Base-by-base conservation (phyloP, 2,888 invertebrate species). In the Melipona beecheii region DNA sequence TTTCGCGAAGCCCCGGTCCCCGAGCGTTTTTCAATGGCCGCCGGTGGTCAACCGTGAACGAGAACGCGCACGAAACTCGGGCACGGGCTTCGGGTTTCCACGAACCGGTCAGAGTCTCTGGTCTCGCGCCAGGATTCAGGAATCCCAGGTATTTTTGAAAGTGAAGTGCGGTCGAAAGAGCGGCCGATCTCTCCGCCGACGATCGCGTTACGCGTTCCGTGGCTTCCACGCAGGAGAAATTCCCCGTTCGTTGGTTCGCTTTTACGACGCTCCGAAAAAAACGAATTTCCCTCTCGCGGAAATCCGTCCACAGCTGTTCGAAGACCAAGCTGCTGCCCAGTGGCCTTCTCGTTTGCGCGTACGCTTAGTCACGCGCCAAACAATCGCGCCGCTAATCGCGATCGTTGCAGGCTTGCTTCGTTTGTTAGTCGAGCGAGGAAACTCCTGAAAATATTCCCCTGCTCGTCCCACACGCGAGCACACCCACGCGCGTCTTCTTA, bases 101-200 rank as follows among this genome's bases (percentile, higher is more conserved):
- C 17, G n/a, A 36, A 36, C n/a, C n/a, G 43, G n/a, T 31, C 31
- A 56, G 58, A 72, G 43, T 71, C 78, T 5, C 49, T 49, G 62
- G 68, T 56, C 36, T 71, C 36, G 71, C 70, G 80, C 27, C 43
- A 43, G 43, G 52, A 24, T 43, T 60, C 36, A 36, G 62, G 52
- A 73, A 74, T 74, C 54, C 64, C 15, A 27, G 69, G 73, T 69
- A 74, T 73, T 81, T 64, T 81, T 56, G 79, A 79, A 73, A 73
- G 81, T 69, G 73, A 78, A 73, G 70, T 56, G 49, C 31, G 50
- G n/a, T 66, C 60, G 66, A 50, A 78, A 74, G 54, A 69, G 60
- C 36, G 52, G 52, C 65, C 60, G 19, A 36, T 43, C 62, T 71
- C 62, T 65, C 62, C 50, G 5, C 50, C 31, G 62, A 64, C 49